Base-by-base conservation (phyloP, 2,888 invertebrate genomes). In the Koerneria pararmatus region DNA sequence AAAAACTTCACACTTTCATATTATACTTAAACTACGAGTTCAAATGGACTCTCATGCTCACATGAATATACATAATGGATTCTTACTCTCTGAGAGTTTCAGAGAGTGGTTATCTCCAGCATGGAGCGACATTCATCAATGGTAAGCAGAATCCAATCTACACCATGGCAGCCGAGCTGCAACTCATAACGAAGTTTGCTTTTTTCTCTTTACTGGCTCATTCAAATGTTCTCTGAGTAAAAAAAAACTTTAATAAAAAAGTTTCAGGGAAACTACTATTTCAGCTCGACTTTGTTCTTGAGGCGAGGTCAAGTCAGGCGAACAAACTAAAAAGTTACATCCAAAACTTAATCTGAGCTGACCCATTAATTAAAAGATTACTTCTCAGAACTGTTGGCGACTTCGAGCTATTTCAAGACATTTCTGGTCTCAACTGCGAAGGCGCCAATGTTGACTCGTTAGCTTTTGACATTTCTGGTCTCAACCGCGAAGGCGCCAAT, bases 101-200 rank as follows among this genome's bases (percentile, higher is more conserved):
- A 66, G 65, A 70, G 1, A 67, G 72, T 27, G 75, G 75, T 11
- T 80, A 64, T 64, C 67, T 80, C 15, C 80, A 80, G 32, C 68
- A 73, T 32, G 80, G 80, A 32, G 80, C 80, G 0, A 76, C 81
- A 59, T 80, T 74, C 67, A 72, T 80, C 29, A 80, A 80, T 61
- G 80, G 80, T 22, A 29, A 65, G 1, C 58, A 76, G 29, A 81
- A 80, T 66, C 74, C 77, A 15, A 74, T 80, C 22, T 80, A 71
- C 58, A 35, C 65, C 3, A 72, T 78, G 22, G 80, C 78, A 19
- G 11, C 46, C n/a, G 11, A 11, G 46, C 46, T 15, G 46, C 11
- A 15, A 41, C n/a, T 41, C 46, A 41, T 41, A 15, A 41, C n/a
- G 46, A n/a, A n/a, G 46, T 41, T 41, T 15, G n/a, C 46, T 15